Evolutionary conservation across 2,888 invertebrate genomes (phyloP).

Genomic region (Drosophila kanekoi): DNA sequence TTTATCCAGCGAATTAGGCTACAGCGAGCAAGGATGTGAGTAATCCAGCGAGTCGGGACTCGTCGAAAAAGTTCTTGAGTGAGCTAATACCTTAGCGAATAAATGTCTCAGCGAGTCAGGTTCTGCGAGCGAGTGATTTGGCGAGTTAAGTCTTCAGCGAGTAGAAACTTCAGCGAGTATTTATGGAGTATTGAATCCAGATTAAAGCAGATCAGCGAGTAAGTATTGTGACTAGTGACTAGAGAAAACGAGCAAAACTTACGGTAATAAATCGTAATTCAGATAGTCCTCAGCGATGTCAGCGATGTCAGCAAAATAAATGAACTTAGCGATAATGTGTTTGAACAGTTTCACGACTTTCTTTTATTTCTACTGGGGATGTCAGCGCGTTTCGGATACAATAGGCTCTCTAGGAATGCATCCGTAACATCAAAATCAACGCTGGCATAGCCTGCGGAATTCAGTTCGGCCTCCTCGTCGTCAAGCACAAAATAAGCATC

Average conservation of each 20-base stretch:
- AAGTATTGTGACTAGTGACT: too few species aligned
- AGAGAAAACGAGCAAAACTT: too few species aligned
- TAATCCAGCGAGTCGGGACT: background rate
- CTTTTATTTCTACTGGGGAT: constrained; percentile 11
- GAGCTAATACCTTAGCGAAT: background rate
- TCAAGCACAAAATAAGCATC: constrained; percentile 48
- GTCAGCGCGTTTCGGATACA: constrained; percentile 42
- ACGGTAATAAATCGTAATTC: too few species aligned
- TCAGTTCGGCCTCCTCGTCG: constrained; percentile 43
- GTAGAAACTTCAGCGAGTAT: background rate
- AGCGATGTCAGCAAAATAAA: background rate
- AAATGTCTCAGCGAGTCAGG: background rate
- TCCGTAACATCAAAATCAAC: constrained; percentile 42
- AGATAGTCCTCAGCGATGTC: too few species aligned
- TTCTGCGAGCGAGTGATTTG: too few species aligned
- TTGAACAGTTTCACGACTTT: constrained; percentile 6
- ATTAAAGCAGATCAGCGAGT: too few species aligned
- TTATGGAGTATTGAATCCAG: too few species aligned
- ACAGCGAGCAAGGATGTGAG: background rate
- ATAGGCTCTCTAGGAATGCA: constrained; percentile 41
- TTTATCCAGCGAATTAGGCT: too few species aligned
- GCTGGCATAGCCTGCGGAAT: constrained; percentile 39
- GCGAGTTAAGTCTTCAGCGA: background rate
- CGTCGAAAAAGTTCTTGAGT: background rate
- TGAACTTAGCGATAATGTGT: background rate